phyloP scores from a whole-genome alignment of 2,113 vertebrate genomes.

The Lepus europaeus region DNA sequence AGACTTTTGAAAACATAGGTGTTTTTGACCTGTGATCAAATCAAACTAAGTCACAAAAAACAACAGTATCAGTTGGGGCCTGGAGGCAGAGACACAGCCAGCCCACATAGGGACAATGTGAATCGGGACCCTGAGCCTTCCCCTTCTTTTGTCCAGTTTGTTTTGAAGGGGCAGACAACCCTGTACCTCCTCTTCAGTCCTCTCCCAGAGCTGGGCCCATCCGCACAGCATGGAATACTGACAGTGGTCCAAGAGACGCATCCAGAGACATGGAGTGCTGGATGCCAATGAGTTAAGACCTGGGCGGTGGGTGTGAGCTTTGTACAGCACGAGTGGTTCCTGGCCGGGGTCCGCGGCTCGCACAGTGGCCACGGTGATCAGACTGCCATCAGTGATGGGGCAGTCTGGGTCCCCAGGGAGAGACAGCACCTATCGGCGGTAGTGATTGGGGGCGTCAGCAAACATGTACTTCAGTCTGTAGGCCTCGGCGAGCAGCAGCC shows the following conservation, averaged over 20 bases:
- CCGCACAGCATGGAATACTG: slow-evolving; percentile 72
- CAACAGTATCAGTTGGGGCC: slow-evolving; percentile 44
- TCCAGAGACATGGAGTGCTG: slow-evolving; percentile 82
- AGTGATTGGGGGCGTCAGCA: slow-evolving; percentile 98
- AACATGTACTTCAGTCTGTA: slow-evolving; percentile 99
- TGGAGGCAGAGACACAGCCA: slow-evolving; percentile 71
- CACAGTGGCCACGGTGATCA: slow-evolving; percentile 88
- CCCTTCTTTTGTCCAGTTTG: slow-evolving; percentile 63
- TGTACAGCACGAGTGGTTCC: slow-evolving; percentile 87
- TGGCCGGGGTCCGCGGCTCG: slow-evolving; percentile 73
- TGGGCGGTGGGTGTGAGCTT: slow-evolving; percentile 84
- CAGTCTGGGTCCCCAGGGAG: slow-evolving; percentile 52
- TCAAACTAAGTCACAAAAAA: slow-evolving; percentile 71
- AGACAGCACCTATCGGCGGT: slow-evolving; percentile 93
- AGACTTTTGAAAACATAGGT: slow-evolving; percentile 78
- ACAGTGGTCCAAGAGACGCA: slow-evolving; percentile 78
- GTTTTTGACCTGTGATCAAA: slow-evolving; percentile 81
- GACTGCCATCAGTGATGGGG: slow-evolving; percentile 79
- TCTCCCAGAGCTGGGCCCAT: slow-evolving; percentile 65
- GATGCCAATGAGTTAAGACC: slow-evolving; percentile 84
- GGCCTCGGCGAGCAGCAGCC: slow-evolving; percentile 97
- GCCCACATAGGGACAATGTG: slow-evolving; percentile 58
- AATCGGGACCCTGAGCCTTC: slow-evolving; percentile 45
- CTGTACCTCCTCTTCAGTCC: slow-evolving; percentile 70
- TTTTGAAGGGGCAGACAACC: slow-evolving; percentile 63